Percentiles rank a stretch among this genome's conserved stretches.
Evolutionary conservation across 2,113 vertebrate species (phyloP).

Genomic region (Tichodroma muraria): DNA sequence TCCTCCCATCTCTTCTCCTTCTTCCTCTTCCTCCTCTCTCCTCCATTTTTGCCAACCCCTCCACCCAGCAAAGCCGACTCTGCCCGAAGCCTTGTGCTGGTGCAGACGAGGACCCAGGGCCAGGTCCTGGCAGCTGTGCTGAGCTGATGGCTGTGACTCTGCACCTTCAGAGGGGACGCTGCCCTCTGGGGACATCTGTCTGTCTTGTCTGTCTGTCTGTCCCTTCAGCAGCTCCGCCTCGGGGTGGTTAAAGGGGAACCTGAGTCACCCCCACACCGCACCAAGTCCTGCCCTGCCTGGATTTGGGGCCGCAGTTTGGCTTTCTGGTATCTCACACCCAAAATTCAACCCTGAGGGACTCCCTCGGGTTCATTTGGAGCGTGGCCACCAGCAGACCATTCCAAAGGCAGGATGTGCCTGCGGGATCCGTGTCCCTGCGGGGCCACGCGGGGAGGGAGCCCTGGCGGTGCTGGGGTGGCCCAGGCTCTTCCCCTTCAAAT

Average conservation of each 20-base stretch:
- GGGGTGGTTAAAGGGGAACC: neutral
- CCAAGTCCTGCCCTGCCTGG: neutral
- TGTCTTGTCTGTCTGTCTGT: neutral
- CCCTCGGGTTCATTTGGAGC: too few species aligned
- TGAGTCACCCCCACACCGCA: neutral
- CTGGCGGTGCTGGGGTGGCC: rapidly evolving
- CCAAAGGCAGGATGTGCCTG: neutral
- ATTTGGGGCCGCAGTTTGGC: neutral
- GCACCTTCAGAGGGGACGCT: neutral
- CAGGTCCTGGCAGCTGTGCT: neutral
- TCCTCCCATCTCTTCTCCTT: neutral
- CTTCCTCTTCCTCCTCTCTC: too few species aligned
- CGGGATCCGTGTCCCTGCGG: neutral
- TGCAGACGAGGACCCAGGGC: neutral
- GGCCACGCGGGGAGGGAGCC: rapidly evolving
- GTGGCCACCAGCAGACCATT: too few species aligned
- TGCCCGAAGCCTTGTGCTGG: neutral
- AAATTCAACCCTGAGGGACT: neutral
- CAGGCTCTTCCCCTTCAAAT: neutral
- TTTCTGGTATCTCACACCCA: neutral
- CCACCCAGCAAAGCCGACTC: neutral
- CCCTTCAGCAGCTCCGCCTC: neutral
- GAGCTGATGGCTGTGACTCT: neutral
- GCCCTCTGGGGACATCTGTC: neutral
- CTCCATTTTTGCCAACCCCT: rapidly evolving